A percentile compares a stretch with the other conserved stretches of the same genome.
phyloP scores from a whole-genome alignment of 2,888 invertebrate species.

The Amorpha juglandis region DNA sequence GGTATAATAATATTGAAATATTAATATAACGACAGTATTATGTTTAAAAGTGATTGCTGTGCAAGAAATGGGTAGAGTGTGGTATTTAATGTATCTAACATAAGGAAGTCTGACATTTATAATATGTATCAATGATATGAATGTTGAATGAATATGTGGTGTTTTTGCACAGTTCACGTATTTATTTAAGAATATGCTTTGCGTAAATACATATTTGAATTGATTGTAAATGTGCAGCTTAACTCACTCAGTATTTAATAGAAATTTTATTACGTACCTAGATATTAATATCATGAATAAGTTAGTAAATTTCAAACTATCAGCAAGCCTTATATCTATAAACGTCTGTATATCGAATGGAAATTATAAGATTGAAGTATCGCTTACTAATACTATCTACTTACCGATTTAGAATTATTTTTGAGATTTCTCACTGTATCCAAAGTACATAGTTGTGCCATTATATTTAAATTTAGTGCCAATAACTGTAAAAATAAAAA shows the following conservation, averaged over 20 bases:
- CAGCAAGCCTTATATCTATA: constrained; percentile 63
- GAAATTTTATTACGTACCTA: constrained; percentile 73
- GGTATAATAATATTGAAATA: constrained; percentile 33
- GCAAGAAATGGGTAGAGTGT: constrained; percentile 65
- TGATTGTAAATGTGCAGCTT: constrained; percentile 68
- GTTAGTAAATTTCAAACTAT: constrained; percentile 78
- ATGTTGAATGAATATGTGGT: constrained; percentile 66
- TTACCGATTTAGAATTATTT: constrained; percentile 46
- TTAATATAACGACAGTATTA: constrained; percentile 36
- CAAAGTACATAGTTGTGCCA: constrained; percentile 80
- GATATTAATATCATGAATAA: constrained; percentile 52
- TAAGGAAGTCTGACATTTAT: too few relatives aligned
- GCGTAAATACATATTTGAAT: constrained; percentile 46
- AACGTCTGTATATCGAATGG: constrained; percentile 39
- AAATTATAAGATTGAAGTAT: constrained; percentile 58
- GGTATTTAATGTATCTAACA: constrained; percentile 55
- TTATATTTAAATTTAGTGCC: constrained; percentile 81
- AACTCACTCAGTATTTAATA: constrained; percentile 73
- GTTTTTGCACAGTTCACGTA: constrained; percentile 73
- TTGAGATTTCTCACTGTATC: constrained; percentile 59
- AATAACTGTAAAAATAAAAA: constrained; percentile 83
- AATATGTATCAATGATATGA: constrained; percentile 69
- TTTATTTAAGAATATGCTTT: constrained; percentile 61
- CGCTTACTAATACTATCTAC: constrained; percentile 34
- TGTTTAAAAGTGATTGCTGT: constrained; percentile 70